A percentile compares a stretch with the other conserved stretches of the same genome.
Evolutionary conservation across 2,888 invertebrate species (phyloP).

Genomic region (Girardia tigrina): DNA sequence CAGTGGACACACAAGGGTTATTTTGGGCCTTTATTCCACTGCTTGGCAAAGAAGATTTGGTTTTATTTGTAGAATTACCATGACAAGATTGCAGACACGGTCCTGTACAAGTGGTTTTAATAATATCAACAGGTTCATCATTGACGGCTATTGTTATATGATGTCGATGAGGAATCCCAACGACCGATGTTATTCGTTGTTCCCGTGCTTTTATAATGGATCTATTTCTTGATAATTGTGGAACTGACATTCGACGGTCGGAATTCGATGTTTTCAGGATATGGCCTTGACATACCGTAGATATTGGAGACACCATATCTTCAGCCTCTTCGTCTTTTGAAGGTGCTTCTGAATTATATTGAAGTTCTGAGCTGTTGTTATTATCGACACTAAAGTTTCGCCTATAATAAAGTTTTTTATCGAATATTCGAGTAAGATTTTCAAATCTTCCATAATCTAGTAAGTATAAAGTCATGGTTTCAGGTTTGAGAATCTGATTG

Average conservation of each 20-base stretch:
- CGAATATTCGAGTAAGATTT: not conserved
- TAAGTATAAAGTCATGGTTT: not conserved
- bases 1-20: not conserved
- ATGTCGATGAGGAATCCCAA: constrained; percentile 15
- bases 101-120: constrained; percentile 19
- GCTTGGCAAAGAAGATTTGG: not conserved
- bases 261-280: not conserved
- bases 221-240: not conserved
- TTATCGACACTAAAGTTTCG: not conserved
- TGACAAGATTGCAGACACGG: constrained; percentile 25
- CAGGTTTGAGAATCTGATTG: not conserved
- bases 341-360: not conserved
- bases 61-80: not conserved
- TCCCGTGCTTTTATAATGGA: not conserved
- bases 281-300: constrained; percentile 6
- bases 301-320: not conserved
- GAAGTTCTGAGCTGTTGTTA: not conserved
- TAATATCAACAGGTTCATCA: constrained; percentile 26
- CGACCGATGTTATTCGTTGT: constrained; percentile 4
- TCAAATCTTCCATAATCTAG: not conserved
- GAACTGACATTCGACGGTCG: constrained; percentile 1
- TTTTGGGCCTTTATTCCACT: not conserved
- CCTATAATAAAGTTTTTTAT: not conserved
- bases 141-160: constrained; percentile 27
- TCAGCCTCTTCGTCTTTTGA: constrained; percentile 13